These are phyloP conservation scores for Dendroctonus valens DNA, from an alignment of 1,140 invertebrate genomes.

Conservation along the genomic window DNA sequence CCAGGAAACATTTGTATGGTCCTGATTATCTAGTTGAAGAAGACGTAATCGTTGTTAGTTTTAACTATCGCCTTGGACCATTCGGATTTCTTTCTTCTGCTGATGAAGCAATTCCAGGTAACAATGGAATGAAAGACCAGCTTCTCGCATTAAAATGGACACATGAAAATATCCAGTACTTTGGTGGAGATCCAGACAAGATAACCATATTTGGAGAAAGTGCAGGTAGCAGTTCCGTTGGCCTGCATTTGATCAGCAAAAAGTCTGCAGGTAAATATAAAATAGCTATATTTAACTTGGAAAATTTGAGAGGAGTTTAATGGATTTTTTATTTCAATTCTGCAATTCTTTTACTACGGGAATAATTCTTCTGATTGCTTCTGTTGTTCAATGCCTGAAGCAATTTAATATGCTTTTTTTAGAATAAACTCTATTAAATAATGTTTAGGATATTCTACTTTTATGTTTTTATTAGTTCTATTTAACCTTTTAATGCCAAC, in stretches of 20 bases:
- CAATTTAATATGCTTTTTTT: no score
- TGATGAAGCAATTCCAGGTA: constrained; percentile 11
- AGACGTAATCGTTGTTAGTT: constrained; percentile 55
- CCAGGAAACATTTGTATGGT: constrained; percentile 17
- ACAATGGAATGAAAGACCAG: constrained; percentile 22
- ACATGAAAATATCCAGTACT: constrained; percentile 18
- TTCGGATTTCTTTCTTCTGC: no score
- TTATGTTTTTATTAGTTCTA: no score
- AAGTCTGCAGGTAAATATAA: neutral
- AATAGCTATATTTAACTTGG: no score
- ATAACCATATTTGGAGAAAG: constrained; percentile 24
- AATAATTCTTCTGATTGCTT: no score
- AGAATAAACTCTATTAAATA: no score
- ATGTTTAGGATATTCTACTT: no score
- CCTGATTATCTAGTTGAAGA: constrained; percentile 51
- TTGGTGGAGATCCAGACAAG: constrained; percentile 20
- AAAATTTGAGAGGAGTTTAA: no score
- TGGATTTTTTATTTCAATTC: no score
- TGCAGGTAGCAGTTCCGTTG: constrained; percentile 11
- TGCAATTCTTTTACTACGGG: no score
- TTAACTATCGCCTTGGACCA: constrained; percentile 51
- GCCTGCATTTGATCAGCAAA: constrained; percentile 11
- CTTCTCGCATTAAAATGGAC: constrained; percentile 21
- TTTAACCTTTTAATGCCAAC: no score
- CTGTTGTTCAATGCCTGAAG: no score